Evolutionary conservation across 2,797 vertebrate species (phyloP), one percentile per base, ranked within the genome.

Genomic region (Pangasius djambal): DNA sequence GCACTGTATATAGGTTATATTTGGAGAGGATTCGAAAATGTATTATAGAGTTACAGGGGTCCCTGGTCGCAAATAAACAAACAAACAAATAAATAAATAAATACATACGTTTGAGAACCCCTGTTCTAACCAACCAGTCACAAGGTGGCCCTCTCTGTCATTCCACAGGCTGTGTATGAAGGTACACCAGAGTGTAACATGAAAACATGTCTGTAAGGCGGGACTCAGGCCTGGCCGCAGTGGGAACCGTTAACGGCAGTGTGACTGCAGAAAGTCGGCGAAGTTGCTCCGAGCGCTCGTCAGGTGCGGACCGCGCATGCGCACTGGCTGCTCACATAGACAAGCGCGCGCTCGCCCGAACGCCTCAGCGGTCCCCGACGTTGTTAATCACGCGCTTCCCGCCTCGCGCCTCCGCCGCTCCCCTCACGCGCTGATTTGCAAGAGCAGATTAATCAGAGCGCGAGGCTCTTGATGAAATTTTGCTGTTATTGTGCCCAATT

Each of bases 401-500:
- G 93, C 94, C 94, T 95, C 96, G 78, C 48, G 69, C 63, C 79
- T 81, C 85, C 57, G 89, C 94, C 93, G 95, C 95, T 84, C 95
- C 96, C 95, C 96, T 95, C 96, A 96, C 55, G 96, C 94, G 94
- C 97, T 98, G 97, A 98, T 98, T 98, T 98, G 97, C 97, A 98
- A 97, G 97, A 96, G 94, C 96, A 98, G 98, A 99, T 99, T 99
- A 98, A 99, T 99, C 98, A 99, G 98, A 97, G 97, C 95, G 95
- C 93, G 92, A 96, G 96, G 97, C 94, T 94, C 97, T 98, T 99
- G 98, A 99, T 99, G 98, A 99, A 98, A 98, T 99, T 96, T 99
- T 98, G 97, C 97, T 97, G 98, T 99, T 99, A 98, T 99, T 99
- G 98, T 98, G 97, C 98, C 97, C 98, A 98, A 98, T 99, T 99